Evolutionary conservation across 1,140 invertebrate genomes (phyloP).

Genomic region (Drosophila sechellia): DNA sequence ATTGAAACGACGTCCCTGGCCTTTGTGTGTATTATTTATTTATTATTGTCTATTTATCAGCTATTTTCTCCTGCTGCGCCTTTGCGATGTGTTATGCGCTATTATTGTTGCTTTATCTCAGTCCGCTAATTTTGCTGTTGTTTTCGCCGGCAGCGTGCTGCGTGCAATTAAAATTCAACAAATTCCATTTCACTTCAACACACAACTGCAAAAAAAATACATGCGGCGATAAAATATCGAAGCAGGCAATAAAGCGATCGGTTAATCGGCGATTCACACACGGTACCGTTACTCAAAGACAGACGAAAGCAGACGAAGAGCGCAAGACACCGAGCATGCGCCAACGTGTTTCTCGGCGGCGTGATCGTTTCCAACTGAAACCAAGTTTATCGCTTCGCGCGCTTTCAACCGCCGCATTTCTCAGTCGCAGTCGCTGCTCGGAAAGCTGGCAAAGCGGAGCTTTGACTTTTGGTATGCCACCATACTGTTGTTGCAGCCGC

Average conservation of each 20-base stretch:
- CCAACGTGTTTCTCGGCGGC: slow-evolving; percentile 48
- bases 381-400: slow-evolving; percentile 16
- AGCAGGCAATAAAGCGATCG: slow-evolving; percentile 5
- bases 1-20: slow-evolving; percentile 51
- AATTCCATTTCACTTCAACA: slow-evolving; percentile 75
- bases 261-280: slow-evolving; percentile 14
- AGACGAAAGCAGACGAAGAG: slow-evolving; percentile 3
- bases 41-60: slow-evolving; percentile 56
- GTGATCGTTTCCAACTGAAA: slow-evolving; percentile 57
- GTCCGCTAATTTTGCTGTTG: slow-evolving; percentile 7
- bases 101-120: slow-evolving; percentile 39
- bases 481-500: slow-evolving; percentile 27
- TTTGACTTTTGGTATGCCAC: slow-evolving; percentile 51
- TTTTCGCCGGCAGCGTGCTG: slow-evolving; percentile 55
- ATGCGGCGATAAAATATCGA: slow-evolving; percentile 8
- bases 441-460: slow-evolving; percentile 27
- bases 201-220: slow-evolving; percentile 40
- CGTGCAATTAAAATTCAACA: slow-evolving; percentile 78
- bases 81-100: slow-evolving; percentile 4
- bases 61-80: slow-evolving; percentile 56
- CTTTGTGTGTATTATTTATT: slow-evolving; percentile 48
- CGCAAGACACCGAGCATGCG: slow-evolving; percentile 8
- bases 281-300: slow-evolving; percentile 56
- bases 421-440: slow-evolving; percentile 10
- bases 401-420: slow-evolving; percentile 22